These are phyloP conservation scores for Mythimna lalbum DNA, from an alignment of 2,888 invertebrate species.

Conservation along the genomic window DNA sequence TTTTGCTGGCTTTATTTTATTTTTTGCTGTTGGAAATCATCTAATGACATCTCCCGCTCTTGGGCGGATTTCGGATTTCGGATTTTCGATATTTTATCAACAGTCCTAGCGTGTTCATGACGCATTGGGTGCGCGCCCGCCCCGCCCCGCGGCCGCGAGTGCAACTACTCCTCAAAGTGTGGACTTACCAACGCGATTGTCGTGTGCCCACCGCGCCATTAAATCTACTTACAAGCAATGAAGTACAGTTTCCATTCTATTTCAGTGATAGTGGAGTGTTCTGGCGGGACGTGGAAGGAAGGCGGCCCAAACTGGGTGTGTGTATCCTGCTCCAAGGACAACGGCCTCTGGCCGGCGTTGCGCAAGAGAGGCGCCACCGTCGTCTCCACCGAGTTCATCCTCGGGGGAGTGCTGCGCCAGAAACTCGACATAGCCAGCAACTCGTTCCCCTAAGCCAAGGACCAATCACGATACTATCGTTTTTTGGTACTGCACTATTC, in stretches of 20 bases:
- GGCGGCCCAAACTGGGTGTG: constrained; percentile 77
- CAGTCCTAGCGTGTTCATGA: no score
- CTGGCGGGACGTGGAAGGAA: constrained; percentile 83
- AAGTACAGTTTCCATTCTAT: constrained; percentile 29
- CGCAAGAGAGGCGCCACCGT: constrained; percentile 75
- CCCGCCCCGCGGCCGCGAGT: no score
- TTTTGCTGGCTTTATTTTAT: no score
- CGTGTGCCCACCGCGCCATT: no score
- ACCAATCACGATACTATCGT: not conserved
- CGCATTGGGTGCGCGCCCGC: no score
- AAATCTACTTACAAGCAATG: not conserved
- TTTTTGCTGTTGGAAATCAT: no score
- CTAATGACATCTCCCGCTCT: no score
- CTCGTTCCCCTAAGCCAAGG: constrained; percentile 40
- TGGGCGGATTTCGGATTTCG: no score
- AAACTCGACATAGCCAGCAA: constrained; percentile 70
- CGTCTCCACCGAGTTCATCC: constrained; percentile 80
- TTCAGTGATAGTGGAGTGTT: constrained; percentile 86
- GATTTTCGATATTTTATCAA: no score
- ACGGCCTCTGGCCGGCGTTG: constrained; percentile 74
- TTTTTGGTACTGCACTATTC: constrained; percentile 1
- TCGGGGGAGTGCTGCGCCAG: constrained; percentile 81
- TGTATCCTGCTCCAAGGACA: constrained; percentile 74
- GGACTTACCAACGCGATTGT: no score
- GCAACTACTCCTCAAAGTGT: no score